A percentile compares a stretch with the other conserved stretches of the same genome.
Evolutionary conservation across 2,797 vertebrate genomes (phyloP).

Genomic region (Chlorospingus semifuscus): DNA sequence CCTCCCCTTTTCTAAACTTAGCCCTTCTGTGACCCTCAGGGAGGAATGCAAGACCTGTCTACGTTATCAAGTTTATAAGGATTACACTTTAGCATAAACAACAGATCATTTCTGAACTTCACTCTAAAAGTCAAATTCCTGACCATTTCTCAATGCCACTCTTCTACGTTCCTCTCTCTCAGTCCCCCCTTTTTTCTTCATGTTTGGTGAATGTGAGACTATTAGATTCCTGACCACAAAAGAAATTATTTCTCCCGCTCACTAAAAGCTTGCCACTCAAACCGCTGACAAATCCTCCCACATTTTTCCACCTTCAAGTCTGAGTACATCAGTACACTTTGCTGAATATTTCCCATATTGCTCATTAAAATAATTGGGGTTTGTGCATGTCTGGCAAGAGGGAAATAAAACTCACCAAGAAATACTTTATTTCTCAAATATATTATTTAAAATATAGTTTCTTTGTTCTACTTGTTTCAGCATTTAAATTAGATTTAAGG

Average conservation of each 20-base stretch:
- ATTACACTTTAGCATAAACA: conserved; percentile 58
- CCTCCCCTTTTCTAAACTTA: conserved; percentile 36
- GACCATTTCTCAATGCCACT: conserved; percentile 19
- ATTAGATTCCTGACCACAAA: conserved; percentile 47
- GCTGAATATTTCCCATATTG: conserved; percentile 26
- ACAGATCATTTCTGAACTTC: conserved; percentile 37
- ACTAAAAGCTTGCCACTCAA: conserved; percentile 13
- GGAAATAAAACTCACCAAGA: conserved; percentile 6
- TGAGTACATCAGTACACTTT: background rate
- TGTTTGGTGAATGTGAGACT: conserved; percentile 5
- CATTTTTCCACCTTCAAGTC: conserved; percentile 38
- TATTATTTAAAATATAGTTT: background rate
- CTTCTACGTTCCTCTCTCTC: background rate
- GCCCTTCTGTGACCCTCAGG: conserved; percentile 40
- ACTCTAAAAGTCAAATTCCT: conserved; percentile 41
- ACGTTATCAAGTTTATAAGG: conserved; percentile 54
- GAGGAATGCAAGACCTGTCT: conserved; percentile 56
- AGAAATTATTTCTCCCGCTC: conserved; percentile 24
- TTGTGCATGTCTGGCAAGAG: background rate
- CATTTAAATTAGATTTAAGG: background rate
- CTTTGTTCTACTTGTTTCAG: background rate
- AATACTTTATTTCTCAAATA: background rate
- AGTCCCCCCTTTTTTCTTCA: background rate
- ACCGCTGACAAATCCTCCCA: conserved; percentile 33
- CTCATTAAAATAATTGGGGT: conserved; percentile 15